These are phyloP conservation scores for Isaurus tuberculatus DNA, from an alignment of 92 coral and sea anemone genomes.

Conservation along the genomic window DNA sequence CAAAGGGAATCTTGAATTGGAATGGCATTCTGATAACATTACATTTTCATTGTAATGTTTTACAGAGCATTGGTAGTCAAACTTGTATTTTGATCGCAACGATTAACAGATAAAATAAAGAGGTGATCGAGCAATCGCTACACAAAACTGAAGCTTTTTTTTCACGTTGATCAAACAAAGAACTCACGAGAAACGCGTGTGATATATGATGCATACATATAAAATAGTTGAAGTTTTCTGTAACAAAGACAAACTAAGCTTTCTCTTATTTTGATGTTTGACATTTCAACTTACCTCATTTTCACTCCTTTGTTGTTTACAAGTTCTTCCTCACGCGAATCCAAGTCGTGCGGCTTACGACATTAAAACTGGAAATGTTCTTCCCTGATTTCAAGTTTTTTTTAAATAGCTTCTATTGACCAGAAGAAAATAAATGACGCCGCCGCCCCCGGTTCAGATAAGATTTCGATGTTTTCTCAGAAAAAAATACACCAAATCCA, in stretches of 20 bases:
- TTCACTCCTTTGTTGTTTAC: conserved; percentile 32
- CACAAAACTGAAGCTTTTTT: neutral
- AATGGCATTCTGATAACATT: conserved; percentile 3
- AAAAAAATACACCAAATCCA: neutral
- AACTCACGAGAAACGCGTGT: neutral
- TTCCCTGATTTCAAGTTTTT: neutral
- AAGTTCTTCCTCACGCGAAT: conserved; percentile 34
- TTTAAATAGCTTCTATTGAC: conserved; percentile 18
- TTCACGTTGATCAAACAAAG: neutral
- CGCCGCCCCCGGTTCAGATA: conserved; percentile 36
- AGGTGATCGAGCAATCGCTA: neutral
- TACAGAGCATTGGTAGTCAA: neutral
- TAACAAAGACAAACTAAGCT: conserved; percentile 24
- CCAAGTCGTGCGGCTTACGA: conserved; percentile 17
- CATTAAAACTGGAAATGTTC: conserved; percentile 29
- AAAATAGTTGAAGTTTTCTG: neutral
- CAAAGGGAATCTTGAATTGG: conserved; percentile 21
- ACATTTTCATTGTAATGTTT: conserved; percentile 13
- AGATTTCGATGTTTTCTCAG: conserved; percentile 8
- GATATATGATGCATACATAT: neutral
- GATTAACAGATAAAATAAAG: conserved; percentile 6
- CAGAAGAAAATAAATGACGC: conserved; percentile 1
- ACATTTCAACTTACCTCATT: conserved; percentile 41
- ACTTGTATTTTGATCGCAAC: neutral
- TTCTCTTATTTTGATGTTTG: neutral